A percentile compares a stretch with the other conserved stretches of the same genome.
phyloP scores from a whole-genome alignment of 2,888 invertebrate species.

The Allophyes oxyacanthae region DNA sequence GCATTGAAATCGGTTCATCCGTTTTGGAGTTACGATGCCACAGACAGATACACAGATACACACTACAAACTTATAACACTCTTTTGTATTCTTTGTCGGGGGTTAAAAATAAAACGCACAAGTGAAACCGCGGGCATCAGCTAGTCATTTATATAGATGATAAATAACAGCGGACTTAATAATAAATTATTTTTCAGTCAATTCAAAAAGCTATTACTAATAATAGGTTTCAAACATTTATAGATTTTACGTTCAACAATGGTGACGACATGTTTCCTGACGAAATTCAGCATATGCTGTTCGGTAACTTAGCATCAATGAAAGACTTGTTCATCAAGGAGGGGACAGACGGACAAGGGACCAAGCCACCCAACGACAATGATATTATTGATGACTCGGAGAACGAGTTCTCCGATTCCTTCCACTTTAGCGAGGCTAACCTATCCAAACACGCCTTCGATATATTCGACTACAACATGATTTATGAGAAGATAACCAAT shows the following conservation, averaged over 20 bases:
- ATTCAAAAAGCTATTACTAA: too few species aligned
- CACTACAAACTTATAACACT: too few species aligned
- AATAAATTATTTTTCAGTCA: too few species aligned
- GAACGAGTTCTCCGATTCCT: not conserved
- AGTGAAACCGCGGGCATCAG: too few species aligned
- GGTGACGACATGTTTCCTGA: not conserved
- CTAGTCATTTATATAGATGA: too few species aligned
- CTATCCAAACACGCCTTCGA: conserved; percentile 17
- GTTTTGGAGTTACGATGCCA: too few species aligned
- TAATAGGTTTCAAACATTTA: too few species aligned
- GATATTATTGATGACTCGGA: not conserved
- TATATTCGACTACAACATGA: conserved; percentile 6
- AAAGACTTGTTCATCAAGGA: conserved; percentile 20
- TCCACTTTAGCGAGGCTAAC: not conserved
- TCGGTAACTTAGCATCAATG: conserved; percentile 33
- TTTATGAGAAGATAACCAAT: conserved; percentile 24
- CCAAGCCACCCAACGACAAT: not conserved
- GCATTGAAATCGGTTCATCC: too few species aligned
- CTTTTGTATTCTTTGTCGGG: too few species aligned
- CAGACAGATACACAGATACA: too few species aligned
- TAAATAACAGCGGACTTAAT: too few species aligned
- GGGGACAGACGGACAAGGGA: not conserved
- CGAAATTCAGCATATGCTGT: conserved; percentile 31
- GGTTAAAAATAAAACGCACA: too few species aligned
- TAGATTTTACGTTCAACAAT: conserved; percentile 17